Evolutionary conservation across 1,140 invertebrate species (phyloP), one percentile per base, ranked within the genome.

Genomic region (Euborellia annulipes): DNA sequence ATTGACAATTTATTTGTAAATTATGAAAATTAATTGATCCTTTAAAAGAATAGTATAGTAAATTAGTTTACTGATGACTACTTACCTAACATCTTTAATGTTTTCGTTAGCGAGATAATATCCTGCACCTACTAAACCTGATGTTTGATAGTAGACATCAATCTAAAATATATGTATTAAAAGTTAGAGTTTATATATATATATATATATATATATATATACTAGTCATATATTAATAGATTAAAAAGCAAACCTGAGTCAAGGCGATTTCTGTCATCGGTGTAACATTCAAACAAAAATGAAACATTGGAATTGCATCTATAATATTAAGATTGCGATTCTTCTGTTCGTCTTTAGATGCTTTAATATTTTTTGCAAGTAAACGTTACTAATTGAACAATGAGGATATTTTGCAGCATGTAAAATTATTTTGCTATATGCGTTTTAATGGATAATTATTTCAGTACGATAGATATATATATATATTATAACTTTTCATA

Each of bases 351-450:
- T 71, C 69, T 52, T 73, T 75, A 23, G 19, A 37, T 36, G 64
- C 63, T 59, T 76, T 76, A n/a, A 66, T 62, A 48, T 73, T 72
- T 60, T 82, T 78, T 3, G 79, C 77, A 48, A 95, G 62, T 7
- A 96, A 64, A 95, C 56, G 1, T 91, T 91, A 65, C 92, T 94
- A 22, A 94, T 79, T 36, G 85, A 76, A 63, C 83, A 85, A 56
- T 94, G 85, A 8, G 89, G 89, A 72, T 94, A 95, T 69, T 94
- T 95, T 2, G 83, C 79, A 2, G 85, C 82, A 63, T 95, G 91
- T 50, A 94, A 68, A 54, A 94, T 76, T 14, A 94, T 78, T 72
- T 96, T 96, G 51, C 81, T 80, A 60, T 89, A 93, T 11, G 89
- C 84, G n/a, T n/a, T n/a, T n/a, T n/a, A n/a, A n/a, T n/a, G n/a